Conservation (phyloP, 2,113 vertebrate species). For the Myodes glareolus region DNA sequence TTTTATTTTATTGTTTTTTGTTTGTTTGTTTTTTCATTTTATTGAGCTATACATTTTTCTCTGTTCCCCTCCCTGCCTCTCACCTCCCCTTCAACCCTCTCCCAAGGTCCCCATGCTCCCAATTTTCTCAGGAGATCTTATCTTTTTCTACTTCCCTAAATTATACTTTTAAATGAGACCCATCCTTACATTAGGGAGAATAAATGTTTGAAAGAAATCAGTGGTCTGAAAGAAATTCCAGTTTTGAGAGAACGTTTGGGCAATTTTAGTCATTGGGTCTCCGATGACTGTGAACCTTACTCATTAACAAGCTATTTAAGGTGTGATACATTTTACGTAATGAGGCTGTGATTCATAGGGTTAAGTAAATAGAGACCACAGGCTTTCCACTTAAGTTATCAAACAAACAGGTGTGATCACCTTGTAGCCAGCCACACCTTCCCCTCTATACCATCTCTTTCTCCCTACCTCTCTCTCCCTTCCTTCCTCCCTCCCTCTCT, state of each 20-base stretch:
- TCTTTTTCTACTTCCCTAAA: background rate
- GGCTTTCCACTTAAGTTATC: constrained; percentile 57
- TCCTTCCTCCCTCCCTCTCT: background rate
- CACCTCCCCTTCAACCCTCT: no score
- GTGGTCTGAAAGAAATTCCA: constrained; percentile 2
- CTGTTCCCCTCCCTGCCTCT: no score
- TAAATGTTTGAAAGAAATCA: background rate
- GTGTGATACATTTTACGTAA: constrained; percentile 79
- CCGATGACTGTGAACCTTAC: constrained; percentile 59
- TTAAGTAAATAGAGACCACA: constrained; percentile 71
- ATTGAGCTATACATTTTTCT: no score
- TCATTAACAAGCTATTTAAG: constrained; percentile 80
- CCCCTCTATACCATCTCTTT: background rate
- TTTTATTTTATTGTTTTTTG: no score
- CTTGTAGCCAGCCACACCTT: constrained; percentile 49
- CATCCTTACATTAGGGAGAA: background rate
- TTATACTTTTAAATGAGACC: constrained; percentile 12
- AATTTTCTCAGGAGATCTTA: no score
- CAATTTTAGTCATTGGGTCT: constrained; percentile 23
- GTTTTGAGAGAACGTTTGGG: background rate
- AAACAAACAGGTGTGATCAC: constrained; percentile 66
- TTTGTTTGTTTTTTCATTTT: no score
- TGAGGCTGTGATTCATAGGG: constrained; percentile 68
- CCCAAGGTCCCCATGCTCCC: no score
- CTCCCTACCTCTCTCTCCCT: background rate